Evolutionary conservation across 2,113 vertebrate species (phyloP).

Genomic region (Circaetus cinerascens): DNA sequence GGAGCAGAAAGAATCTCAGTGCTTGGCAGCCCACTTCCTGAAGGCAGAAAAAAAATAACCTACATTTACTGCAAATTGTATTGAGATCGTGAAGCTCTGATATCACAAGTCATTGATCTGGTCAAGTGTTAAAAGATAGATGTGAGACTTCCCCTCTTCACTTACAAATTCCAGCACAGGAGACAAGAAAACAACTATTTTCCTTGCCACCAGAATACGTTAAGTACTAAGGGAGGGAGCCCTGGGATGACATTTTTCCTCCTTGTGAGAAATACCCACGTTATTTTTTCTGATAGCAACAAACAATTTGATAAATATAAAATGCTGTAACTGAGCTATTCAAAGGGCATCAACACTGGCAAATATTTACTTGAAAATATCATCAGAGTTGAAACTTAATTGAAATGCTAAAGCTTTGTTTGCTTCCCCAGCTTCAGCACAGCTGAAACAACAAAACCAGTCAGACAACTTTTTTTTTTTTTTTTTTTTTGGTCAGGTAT

Average conservation of each 20-base stretch:
- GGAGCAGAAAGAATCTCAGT: constrained; percentile 58
- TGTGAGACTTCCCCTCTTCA: not conserved
- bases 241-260: not conserved
- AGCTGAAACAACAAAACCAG: constrained; percentile 67
- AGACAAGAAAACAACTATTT: not conserved
- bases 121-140: not conserved
- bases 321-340: not conserved
- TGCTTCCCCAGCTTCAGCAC: constrained; percentile 1
- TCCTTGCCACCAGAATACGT: not conserved
- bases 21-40: constrained; percentile 57
- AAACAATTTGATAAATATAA: not conserved
- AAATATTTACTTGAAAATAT: constrained; percentile 60
- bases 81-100: not conserved
- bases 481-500: constrained; percentile 35
- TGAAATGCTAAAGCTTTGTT: constrained; percentile 48
- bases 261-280: not conserved
- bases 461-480: constrained; percentile 21
- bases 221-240: not conserved
- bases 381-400: not conserved
- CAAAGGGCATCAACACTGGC: not conserved
- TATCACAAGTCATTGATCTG: not conserved
- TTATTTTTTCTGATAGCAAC: not conserved
- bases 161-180: not conserved
- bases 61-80: not conserved
- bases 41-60: not conserved